Evolutionary conservation across 2,113 vertebrate species (phyloP), one percentile per base, ranked within the genome.

Genomic region (Scalopus aquaticus): DNA sequence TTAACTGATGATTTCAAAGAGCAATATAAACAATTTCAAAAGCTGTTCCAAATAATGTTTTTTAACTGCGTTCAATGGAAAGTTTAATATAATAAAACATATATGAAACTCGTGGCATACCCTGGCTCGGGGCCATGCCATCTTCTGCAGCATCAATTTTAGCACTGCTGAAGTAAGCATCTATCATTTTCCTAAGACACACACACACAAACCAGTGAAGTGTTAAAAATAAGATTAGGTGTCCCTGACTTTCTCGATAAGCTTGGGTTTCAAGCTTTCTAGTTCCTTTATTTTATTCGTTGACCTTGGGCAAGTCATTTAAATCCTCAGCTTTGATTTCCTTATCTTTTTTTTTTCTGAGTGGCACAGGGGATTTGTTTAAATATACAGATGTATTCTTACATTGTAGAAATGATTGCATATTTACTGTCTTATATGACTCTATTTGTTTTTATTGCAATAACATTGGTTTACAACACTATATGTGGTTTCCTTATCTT

Each of bases 1-100:
- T 28, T 73, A 62, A 69, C 54, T 83, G 64, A 72, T 67, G 56
- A 80, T 90, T 88, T 90, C 64, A 81, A 94, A 84, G 44, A 9
- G 10, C 56, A 51, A 12, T 28, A 4, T 46, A 85, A 88, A 85
- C 42, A 32, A 11, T 69, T 94, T 78, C 19, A 78, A 80, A 72
- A 94, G 76, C 35, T 95, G 32, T 90, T 85, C 13, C 91, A 93
- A 96, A 85, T 72, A 83, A 67, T 90, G 77, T 90, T 46, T 62
- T 76, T 91, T 86, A 70, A 30, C 54, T 26, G 49, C 56, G 94
- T 93, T 51, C 39, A 58, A 22, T 79, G 42, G 67, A 70, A 89
- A 85, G 30, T 67, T 73, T 22, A n/a, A 32, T 46, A 17, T 56
- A 24, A 6, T 22, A 67, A 32, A n/a, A 76, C n/a, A 56, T 22